phyloP scores from a whole-genome alignment of 2,113 vertebrate species.

The Myocastor coypus region DNA sequence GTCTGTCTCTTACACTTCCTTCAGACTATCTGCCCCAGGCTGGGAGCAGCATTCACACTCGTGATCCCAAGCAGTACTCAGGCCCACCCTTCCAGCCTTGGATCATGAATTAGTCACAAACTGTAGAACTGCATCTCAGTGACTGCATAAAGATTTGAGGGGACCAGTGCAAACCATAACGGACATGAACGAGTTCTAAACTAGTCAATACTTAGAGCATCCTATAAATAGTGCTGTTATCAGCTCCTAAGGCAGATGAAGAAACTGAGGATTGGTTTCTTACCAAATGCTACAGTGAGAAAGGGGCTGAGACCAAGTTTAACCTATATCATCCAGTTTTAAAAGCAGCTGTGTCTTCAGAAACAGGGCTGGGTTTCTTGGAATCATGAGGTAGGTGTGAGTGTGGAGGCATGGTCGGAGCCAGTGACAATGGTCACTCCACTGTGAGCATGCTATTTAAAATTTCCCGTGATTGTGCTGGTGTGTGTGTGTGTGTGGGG shows the following conservation, averaged over 20 bases:
- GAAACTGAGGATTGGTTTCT: neutral
- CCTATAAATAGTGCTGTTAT: neutral
- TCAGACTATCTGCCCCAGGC: no score
- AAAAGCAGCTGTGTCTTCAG: neutral
- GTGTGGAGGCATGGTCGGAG: neutral
- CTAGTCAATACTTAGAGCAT: neutral
- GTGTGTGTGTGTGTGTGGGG: neutral
- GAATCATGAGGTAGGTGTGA: neutral
- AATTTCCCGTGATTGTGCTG: neutral
- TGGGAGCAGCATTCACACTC: no score
- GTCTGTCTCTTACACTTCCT: no score
- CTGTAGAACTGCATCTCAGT: no score
- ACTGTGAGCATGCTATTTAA: neutral
- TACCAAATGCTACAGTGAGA: neutral
- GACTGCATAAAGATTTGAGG: no score
- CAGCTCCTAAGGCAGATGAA: neutral
- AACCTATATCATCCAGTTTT: neutral
- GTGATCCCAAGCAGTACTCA: no score
- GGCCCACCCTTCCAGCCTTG: no score
- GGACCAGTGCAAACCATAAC: no score
- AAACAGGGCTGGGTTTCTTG: neutral
- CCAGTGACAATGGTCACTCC: neutral
- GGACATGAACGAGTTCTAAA: neutral
- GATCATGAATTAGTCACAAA: no score
- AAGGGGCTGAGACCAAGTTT: neutral